These are phyloP conservation scores for Oasisia sp. DNA, from an alignment of 2,888 invertebrate genomes.

Conservation along the genomic window DNA sequence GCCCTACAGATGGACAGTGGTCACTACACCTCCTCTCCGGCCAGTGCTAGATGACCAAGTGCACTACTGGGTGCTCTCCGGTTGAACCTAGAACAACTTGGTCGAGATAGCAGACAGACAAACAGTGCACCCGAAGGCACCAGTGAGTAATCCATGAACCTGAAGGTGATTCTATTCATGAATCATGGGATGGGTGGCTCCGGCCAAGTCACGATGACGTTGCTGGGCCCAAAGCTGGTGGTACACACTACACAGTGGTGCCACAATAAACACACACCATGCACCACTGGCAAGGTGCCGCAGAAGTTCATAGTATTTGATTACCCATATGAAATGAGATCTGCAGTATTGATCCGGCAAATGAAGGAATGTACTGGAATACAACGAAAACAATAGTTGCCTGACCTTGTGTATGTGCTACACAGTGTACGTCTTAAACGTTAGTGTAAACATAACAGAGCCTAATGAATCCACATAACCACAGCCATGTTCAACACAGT, in stretches of 20 bases:
- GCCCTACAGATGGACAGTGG: not conserved
- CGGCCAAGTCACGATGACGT: not conserved
- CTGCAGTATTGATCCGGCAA: not conserved
- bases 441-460: not conserved
- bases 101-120: not conserved
- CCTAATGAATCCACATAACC: not conserved
- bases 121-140: not conserved
- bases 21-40: not conserved
- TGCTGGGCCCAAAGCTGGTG: not conserved
- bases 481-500: not conserved
- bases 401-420: slow-evolving; percentile 5
- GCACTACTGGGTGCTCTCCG: not conserved
- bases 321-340: not conserved
- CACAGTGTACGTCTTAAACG: not conserved
- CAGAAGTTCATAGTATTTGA: slow-evolving; percentile 12
- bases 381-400: not conserved
- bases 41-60: not conserved
- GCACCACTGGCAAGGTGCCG: not conserved
- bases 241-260: not conserved
- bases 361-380: slow-evolving; percentile 11
- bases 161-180: not conserved
- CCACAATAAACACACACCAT: not conserved
- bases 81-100: not conserved
- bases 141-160: not conserved
- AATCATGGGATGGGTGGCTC: not conserved